These are phyloP conservation scores for Syngnathus floridae DNA, from an alignment of 2,113 vertebrate genomes.

Conservation along the genomic window DNA sequence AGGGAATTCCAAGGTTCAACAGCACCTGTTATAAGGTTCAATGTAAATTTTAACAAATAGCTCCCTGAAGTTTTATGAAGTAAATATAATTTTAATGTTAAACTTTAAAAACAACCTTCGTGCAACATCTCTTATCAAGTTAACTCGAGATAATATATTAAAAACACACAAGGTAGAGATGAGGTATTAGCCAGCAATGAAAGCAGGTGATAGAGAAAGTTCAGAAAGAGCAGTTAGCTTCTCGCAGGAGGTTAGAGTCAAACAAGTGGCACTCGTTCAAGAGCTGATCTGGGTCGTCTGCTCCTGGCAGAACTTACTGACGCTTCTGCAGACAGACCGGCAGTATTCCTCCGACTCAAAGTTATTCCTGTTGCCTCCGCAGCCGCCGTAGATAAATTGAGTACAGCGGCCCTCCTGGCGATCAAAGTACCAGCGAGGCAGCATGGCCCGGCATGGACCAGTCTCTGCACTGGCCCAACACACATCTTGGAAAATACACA, in stretches of 20 bases:
- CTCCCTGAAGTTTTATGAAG: too few relatives aligned
- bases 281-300: neutral
- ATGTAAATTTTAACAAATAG: too few relatives aligned
- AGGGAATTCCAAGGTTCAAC: too few relatives aligned
- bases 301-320: conserved; percentile 82
- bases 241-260: conserved; percentile 16
- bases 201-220: conserved; percentile 7
- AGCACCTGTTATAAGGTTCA: too few relatives aligned
- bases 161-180: conserved; percentile 5
- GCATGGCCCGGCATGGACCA: conserved; percentile 90
- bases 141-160: neutral
- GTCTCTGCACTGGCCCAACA: conserved; percentile 95
- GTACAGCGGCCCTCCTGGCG: conserved; percentile 83
- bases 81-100: too few relatives aligned
- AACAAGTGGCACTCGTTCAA: neutral
- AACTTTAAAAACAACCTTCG: too few relatives aligned
- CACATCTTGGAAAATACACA: conserved; percentile 84
- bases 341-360: conserved; percentile 98
- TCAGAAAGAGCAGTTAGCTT: conserved; percentile 19
- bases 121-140: neutral
- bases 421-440: conserved; percentile 98
- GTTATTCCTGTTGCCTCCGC: conserved; percentile 98
- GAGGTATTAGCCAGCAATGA: conserved; percentile 33
- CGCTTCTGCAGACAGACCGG: conserved; percentile 94
- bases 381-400: conserved; percentile 98